phyloP scores from a whole-genome alignment of 37 sponge, comb jelly and placozoan species.

The Axinella damicornis region DNA sequence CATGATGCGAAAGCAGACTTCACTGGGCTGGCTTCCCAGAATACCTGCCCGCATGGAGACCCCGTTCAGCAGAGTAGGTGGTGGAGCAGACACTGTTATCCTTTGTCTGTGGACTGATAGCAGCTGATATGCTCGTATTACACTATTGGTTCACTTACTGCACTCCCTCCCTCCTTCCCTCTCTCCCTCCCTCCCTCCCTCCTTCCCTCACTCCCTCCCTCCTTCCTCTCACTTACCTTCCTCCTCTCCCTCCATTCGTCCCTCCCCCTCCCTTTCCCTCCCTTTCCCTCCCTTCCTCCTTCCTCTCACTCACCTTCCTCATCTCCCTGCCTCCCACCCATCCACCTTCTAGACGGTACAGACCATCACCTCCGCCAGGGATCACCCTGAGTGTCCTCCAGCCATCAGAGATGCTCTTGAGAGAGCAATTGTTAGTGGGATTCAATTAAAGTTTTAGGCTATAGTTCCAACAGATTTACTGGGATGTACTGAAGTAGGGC shows the following conservation, averaged over 20 bases:
- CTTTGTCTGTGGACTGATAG: too few species aligned
- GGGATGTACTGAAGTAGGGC: too few species aligned
- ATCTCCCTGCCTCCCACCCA: neutral
- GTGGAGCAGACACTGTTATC: too few species aligned
- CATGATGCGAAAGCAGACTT: slow-evolving; percentile 2
- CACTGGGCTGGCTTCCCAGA: slow-evolving; percentile 2
- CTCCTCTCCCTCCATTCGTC: too few species aligned
- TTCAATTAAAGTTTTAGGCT: too few species aligned
- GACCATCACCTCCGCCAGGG: slow-evolving; percentile 28
- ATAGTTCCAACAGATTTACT: too few species aligned
- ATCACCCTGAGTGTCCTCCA: slow-evolving; percentile 17
- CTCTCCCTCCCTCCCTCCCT: neutral
- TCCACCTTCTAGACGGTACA: slow-evolving; percentile 20
- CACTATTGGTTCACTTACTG: too few species aligned
- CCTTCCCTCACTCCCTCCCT: neutral
- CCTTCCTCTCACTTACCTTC: neutral
- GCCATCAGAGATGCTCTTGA: slow-evolving; percentile 47
- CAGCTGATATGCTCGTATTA: too few species aligned
- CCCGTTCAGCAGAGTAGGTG: neutral
- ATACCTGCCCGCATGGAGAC: slow-evolving; percentile 2
- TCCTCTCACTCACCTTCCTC: neutral
- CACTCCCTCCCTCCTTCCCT: neutral
- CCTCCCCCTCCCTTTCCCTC: neutral
- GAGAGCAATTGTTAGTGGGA: slow-evolving; percentile 38
- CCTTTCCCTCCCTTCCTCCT: neutral